phyloP scores from a whole-genome alignment of 2,113 vertebrate species.

The Mohoua ochrocephala region DNA sequence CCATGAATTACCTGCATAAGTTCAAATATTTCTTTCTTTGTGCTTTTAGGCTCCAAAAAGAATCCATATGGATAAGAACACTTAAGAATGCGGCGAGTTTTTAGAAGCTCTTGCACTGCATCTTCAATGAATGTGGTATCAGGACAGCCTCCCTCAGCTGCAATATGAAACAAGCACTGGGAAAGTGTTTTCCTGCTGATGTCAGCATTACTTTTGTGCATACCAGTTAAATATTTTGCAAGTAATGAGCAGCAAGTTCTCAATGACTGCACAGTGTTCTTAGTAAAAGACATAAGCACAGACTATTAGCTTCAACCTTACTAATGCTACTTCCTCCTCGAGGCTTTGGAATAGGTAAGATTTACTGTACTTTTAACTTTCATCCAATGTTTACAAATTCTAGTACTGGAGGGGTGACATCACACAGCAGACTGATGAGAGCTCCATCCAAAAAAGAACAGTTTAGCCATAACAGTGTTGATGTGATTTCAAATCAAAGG shows the following conservation, averaged over 20 bases:
- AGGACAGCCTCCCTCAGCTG: constrained; percentile 91
- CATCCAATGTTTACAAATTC: not conserved
- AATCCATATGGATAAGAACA: constrained; percentile 99
- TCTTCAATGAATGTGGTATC: constrained; percentile 99
- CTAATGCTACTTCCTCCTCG: not conserved
- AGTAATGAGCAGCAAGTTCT: not conserved
- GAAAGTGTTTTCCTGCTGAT: not conserved
- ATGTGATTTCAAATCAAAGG: not conserved
- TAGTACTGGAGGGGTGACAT: not conserved
- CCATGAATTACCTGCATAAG: constrained; percentile 90
- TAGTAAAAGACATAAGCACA: not conserved
- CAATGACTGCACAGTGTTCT: not conserved
- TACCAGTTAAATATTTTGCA: not conserved
- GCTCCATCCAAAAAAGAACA: not conserved
- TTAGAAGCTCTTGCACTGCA: constrained; percentile 93
- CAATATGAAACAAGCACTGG: constrained; percentile 36
- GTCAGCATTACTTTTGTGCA: not conserved
- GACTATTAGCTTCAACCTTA: not conserved
- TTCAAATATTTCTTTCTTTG: constrained; percentile 99
- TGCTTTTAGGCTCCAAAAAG: constrained; percentile 99
- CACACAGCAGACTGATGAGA: not conserved
- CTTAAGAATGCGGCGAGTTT: constrained; percentile 97
- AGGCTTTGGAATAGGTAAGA: not conserved
- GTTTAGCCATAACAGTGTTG: not conserved
- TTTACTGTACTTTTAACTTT: not conserved